A percentile compares a stretch with the other conserved stretches of the same genome.
Conservation (phyloP, 1,140 invertebrate species). For the Eriosoma lanigerum region DNA sequence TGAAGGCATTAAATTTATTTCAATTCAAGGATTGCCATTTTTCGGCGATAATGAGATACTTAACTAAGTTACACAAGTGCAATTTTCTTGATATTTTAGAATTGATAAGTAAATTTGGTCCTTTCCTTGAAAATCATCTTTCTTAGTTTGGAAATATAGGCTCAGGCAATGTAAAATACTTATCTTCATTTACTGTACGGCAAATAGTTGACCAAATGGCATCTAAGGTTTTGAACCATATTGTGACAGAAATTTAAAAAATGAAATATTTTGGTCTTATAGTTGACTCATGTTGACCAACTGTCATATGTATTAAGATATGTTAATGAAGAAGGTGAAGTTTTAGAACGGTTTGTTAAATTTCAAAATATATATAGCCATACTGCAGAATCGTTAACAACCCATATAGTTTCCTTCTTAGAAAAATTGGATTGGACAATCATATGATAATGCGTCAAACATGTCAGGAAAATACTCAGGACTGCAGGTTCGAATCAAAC, state of each 20-base stretch:
- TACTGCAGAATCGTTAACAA: not conserved
- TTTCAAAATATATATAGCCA: not conserved
- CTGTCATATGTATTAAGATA: not conserved
- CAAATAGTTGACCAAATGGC: not conserved
- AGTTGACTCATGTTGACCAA: not conserved
- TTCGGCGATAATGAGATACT: not conserved
- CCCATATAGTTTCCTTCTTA: not conserved
- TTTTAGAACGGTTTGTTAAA: not conserved
- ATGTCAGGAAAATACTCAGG: conserved; percentile 56
- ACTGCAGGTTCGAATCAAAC: conserved; percentile 54
- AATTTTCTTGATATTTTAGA: not conserved
- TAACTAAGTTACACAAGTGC: too few species aligned
- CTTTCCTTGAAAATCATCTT: not conserved
- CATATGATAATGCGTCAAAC: conserved; percentile 57
- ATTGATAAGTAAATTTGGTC: not conserved
- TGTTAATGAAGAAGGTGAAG: not conserved
- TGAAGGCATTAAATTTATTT: not conserved
- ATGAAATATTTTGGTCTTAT: not conserved
- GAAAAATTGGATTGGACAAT: conserved; percentile 55
- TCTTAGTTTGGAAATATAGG: not conserved
- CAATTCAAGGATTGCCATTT: not conserved
- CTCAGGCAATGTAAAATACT: not conserved
- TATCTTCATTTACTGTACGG: not conserved
- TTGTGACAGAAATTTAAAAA: not conserved
- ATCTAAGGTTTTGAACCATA: not conserved